Evolutionary conservation across 2,113 vertebrate species (phyloP).

Genomic region (Rhabdornis inornatus): DNA sequence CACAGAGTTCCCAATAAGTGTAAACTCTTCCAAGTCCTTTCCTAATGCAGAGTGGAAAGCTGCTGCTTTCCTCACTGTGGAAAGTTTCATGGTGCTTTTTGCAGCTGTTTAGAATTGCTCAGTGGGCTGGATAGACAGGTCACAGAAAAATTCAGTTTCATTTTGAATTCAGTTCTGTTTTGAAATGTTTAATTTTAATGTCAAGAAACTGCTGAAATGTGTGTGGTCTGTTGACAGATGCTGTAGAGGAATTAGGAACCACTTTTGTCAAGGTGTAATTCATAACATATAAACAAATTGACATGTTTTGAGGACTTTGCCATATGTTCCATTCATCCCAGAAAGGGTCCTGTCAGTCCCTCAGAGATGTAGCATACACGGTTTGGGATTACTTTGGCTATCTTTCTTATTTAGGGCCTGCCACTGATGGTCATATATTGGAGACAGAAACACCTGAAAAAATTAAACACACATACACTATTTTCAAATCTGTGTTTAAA

Average conservation of each 20-base stretch:
- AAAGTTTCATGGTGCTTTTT: background rate
- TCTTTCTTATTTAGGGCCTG: background rate
- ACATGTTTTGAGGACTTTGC: background rate
- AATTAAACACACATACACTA: background rate
- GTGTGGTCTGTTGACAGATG: background rate
- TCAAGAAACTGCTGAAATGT: background rate
- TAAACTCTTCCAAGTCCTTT: background rate
- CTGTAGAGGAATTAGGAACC: background rate
- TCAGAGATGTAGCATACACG: background rate
- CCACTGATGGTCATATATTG: background rate
- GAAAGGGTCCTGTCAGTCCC: background rate
- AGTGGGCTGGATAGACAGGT: background rate
- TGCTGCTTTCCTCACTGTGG: background rate
- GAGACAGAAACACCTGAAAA: background rate
- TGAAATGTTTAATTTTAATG: background rate
- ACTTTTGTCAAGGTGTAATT: background rate
- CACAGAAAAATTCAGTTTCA: background rate
- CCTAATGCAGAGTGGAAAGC: background rate
- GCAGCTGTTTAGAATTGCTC: background rate
- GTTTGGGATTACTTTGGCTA: background rate
- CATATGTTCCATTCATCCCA: background rate
- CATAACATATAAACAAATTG: background rate
- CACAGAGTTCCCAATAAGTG: fast-evolving
- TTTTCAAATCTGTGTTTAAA: background rate
- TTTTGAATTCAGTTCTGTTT: background rate